Evolutionary conservation across 2,113 vertebrate genomes (phyloP), one percentile per base, ranked within the genome.

Genomic region (Erinaceus europaeus): DNA sequence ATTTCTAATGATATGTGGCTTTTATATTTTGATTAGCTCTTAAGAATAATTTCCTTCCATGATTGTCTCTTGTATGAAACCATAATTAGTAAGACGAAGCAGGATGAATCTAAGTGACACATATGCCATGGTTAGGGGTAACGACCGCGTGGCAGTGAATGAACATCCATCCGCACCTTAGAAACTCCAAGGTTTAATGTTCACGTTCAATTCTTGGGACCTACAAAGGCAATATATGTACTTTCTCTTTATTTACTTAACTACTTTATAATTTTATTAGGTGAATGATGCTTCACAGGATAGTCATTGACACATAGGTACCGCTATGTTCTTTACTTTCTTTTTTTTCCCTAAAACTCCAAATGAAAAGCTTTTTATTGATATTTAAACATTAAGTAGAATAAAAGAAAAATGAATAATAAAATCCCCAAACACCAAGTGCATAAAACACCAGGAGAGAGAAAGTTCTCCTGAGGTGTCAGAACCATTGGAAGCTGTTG

Each of bases 1-100:
- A 90, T 90, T 93, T 92, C 90, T 93, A 92, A 93, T 91, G 73
- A 69, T 75, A 89, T 48, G 32, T 93, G 71, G 71, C 78, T 94
- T 95, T 95, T 94, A 72, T 91, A 84, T 91, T 95, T 95, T 89
- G 77, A 92, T 96, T 78, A 94, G 73, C 80, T 93, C 92, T 94
- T 93, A 77, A 90, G 94, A 94, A 84, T 92, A 91, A 88, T 93
- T 90, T 91, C 57, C 74, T 94, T 86, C 85, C 64, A 74, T 69
- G 57, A 84, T 79, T 92, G 80, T 93, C 68, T 91, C 72, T 79
- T 61, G 71, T 77, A 46, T 72, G 50, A 89, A 91, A 89, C 78
- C n/a, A 76, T 90, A 85, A 93, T 73, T 44, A 1, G 6, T 72
- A 91, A 85, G 62, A 59, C 79, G 73, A 86, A 32, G 40, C 50